Conservation (phyloP, 2,113 vertebrate species). For the Apteryx mantelli region DNA sequence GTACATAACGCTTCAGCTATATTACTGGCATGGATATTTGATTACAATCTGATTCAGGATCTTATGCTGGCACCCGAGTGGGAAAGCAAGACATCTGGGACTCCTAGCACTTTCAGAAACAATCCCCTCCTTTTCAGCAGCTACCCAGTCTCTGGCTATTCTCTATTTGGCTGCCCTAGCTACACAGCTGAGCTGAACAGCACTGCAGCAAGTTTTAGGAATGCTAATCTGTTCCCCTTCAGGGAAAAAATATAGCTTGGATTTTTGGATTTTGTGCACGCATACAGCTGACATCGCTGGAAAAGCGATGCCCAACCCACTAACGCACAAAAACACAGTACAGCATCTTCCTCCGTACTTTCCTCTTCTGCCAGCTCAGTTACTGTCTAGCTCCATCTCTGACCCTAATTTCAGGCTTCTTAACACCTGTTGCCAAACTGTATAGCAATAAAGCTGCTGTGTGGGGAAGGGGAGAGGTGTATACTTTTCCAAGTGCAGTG, state of each 20-base stretch:
- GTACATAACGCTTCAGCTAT: accelerated
- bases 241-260: neutral
- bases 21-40: accelerated
- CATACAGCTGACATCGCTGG: neutral
- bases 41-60: neutral
- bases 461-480: neutral
- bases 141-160: neutral
- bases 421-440: neutral
- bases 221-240: neutral
- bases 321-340: neutral
- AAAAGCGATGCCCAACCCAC: neutral
- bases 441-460: neutral
- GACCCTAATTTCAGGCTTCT: neutral
- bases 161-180: neutral
- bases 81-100: neutral
- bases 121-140: neutral
- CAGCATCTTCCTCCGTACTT: neutral
- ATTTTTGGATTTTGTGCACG: constrained; percentile 24
- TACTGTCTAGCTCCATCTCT: neutral
- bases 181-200: neutral
- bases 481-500: neutral
- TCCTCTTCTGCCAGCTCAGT: neutral
- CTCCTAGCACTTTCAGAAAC: neutral
- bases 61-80: neutral
- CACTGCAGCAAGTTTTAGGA: neutral